phyloP scores from a whole-genome alignment of 1,140 invertebrate species.

The Halesus radiatus region DNA sequence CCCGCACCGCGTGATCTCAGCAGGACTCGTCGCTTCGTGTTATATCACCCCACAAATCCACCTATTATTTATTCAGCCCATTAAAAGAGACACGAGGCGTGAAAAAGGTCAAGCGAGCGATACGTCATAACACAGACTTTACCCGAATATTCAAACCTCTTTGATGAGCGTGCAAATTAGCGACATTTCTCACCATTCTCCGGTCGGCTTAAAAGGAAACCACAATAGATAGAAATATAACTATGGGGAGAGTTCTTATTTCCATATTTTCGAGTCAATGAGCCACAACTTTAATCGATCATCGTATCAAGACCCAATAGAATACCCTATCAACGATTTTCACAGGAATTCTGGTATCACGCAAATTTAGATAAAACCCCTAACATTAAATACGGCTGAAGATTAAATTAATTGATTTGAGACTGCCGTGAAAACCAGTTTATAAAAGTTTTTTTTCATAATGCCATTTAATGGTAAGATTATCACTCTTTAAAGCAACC shows the following conservation, averaged over 20 bases:
- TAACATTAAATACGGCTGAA: too few species aligned
- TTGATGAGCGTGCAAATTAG: not conserved
- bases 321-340: too few species aligned
- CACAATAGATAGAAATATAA: not conserved
- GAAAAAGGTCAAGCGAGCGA: not conserved
- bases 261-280: conserved; percentile 24
- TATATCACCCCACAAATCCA: conserved; percentile 27
- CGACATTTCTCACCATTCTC: not conserved
- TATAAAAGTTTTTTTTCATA: too few species aligned
- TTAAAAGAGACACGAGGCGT: not conserved
- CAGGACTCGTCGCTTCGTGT: conserved; percentile 36
- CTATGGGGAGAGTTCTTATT: not conserved
- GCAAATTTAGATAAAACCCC: too few species aligned
- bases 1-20: conserved; percentile 22
- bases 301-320: too few species aligned
- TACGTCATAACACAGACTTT: not conserved
- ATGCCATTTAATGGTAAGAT: too few species aligned
- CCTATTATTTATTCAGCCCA: not conserved
- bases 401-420: too few species aligned
- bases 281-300: too few species aligned
- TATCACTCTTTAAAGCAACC: too few species aligned
- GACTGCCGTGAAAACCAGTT: too few species aligned
- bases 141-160: not conserved
- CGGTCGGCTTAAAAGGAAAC: conserved; percentile 7
- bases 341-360: too few species aligned